Evolutionary conservation across 2,888 invertebrate genomes (phyloP).

Genomic region (Athalia circularis): DNA sequence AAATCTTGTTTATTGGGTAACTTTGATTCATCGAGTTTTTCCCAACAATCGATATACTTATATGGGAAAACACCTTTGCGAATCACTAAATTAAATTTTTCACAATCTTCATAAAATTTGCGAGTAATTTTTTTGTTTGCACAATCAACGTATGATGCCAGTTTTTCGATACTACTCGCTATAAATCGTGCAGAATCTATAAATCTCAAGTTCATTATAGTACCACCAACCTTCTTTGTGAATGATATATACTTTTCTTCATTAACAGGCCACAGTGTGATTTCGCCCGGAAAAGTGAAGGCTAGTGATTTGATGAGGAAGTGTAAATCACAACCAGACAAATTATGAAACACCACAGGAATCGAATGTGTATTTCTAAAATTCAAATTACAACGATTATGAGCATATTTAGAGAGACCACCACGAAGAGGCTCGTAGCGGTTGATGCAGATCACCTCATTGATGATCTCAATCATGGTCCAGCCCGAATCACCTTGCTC

Average conservation of each 20-base stretch:
- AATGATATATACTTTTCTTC: constrained; percentile 23
- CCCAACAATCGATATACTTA: constrained; percentile 48
- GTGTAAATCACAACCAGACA: constrained; percentile 33
- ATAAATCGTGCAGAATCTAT: constrained; percentile 47
- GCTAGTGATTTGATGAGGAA: constrained; percentile 7
- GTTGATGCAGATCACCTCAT: too few relatives aligned
- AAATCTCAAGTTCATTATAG: constrained; percentile 36
- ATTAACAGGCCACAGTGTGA: constrained; percentile 9
- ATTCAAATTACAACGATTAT: constrained; percentile 3
- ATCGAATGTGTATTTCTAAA: not conserved
- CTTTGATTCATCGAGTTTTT: constrained; percentile 34
- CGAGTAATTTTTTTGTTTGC: not conserved
- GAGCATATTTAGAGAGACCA: not conserved
- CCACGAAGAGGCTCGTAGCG: too few relatives aligned
- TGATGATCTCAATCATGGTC: too few relatives aligned
- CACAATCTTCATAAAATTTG: not conserved
- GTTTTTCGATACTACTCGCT: constrained; percentile 36
- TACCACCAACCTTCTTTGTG: constrained; percentile 36
- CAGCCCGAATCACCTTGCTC: too few relatives aligned
- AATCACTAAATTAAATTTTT: constrained; percentile 11
- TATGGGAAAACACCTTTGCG: constrained; percentile 55
- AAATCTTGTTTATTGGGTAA: not conserved
- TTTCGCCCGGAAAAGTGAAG: too few relatives aligned
- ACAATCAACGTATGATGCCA: constrained; percentile 28
- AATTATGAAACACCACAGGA: constrained; percentile 23